phyloP scores from a whole-genome alignment of 2,888 invertebrate species.

The Cerastoderma edule region DNA sequence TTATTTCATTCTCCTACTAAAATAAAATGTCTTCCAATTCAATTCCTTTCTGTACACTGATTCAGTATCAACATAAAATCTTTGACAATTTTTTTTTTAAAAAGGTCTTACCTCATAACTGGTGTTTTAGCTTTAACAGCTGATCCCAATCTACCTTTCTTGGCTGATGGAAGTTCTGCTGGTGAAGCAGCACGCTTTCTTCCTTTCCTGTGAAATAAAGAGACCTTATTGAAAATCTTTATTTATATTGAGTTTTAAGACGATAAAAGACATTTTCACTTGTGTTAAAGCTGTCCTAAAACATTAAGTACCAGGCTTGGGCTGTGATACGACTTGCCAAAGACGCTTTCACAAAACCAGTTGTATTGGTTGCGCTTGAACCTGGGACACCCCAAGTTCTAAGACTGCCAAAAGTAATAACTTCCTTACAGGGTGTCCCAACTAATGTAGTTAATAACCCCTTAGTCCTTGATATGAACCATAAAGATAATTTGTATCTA shows the following conservation, averaged over 20 bases:
- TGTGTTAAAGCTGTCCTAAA: background rate
- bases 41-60: background rate
- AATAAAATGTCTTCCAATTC: background rate
- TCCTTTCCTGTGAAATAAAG: slow-evolving; percentile 20
- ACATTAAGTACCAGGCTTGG: background rate
- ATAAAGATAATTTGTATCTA: too few relatives aligned
- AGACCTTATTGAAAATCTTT: background rate
- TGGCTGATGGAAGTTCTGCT: slow-evolving; percentile 17
- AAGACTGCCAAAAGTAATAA: too few relatives aligned
- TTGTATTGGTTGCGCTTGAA: background rate
- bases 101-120: too few relatives aligned
- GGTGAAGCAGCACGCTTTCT: slow-evolving; percentile 48
- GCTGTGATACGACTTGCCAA: background rate
- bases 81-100: background rate
- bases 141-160: slow-evolving; percentile 5
- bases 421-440: too few relatives aligned
- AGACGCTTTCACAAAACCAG: background rate
- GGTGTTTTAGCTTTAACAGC: background rate
- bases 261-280: background rate
- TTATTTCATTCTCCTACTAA: background rate
- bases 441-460: too few relatives aligned
- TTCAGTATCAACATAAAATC: background rate
- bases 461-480: too few relatives aligned
- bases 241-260: background rate
- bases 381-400: too few relatives aligned